Conservation (phyloP, 2,888 invertebrate genomes). For the Listrodromus nycthemerus region DNA sequence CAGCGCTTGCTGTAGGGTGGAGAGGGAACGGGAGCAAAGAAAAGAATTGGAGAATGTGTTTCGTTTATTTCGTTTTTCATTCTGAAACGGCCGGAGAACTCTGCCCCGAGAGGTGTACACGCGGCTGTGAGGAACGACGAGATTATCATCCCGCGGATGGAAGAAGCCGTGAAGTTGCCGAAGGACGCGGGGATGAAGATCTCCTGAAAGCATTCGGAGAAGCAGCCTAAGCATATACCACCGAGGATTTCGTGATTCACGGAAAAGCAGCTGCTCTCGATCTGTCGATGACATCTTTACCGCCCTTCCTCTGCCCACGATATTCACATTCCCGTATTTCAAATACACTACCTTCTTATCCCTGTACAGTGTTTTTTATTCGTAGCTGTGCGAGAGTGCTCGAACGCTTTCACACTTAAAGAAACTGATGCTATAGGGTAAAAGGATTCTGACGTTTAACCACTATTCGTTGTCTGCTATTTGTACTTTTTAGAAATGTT, state of each 20-base stretch:
- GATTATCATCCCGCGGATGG: slow-evolving; percentile 13
- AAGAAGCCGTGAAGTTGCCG: slow-evolving; percentile 15
- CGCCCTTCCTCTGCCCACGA: not conserved
- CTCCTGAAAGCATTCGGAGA: slow-evolving; percentile 12
- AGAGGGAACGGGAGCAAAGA: slow-evolving; percentile 50
- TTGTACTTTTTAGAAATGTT: no score
- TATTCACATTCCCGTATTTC: slow-evolving; percentile 26
- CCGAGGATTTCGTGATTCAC: not conserved
- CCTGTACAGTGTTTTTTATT: not conserved
- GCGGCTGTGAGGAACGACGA: not conserved
- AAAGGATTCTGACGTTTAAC: no score
- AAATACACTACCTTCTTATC: slow-evolving; percentile 8
- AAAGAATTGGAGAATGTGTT: slow-evolving; percentile 50
- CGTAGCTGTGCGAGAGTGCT: not conserved
- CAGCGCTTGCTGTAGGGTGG: slow-evolving; percentile 42
- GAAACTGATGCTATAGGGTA: no score
- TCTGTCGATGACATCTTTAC: slow-evolving; percentile 48
- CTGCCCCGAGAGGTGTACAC: not conserved
- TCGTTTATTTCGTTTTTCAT: slow-evolving; percentile 46
- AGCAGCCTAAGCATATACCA: not conserved
- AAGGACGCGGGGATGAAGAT: not conserved
- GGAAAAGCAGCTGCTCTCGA: slow-evolving; percentile 9
- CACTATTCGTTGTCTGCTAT: no score
- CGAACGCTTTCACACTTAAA: no score
- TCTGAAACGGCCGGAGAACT: not conserved